Percentiles rank a stretch among this genome's conserved stretches.
Evolutionary conservation across 1,140 invertebrate genomes (phyloP).

Genomic region (Drosophila bocqueti): DNA sequence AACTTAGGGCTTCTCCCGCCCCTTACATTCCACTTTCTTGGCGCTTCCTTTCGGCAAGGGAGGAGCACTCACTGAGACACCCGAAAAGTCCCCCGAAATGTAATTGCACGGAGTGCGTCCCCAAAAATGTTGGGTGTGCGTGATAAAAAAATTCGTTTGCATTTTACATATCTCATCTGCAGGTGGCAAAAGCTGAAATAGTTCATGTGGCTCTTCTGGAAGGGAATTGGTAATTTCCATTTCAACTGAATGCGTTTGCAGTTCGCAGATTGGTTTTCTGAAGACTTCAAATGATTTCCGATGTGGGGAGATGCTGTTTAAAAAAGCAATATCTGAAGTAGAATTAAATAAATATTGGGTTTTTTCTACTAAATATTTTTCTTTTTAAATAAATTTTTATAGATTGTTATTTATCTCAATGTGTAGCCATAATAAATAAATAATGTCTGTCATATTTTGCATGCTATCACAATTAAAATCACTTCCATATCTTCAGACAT

Average conservation of each 20-base stretch:
- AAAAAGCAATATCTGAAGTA: slow-evolving; percentile 7
- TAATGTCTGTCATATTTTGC: not conserved
- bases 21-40: not conserved
- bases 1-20: slow-evolving; percentile 68
- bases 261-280: slow-evolving; percentile 32
- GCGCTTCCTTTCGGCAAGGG: not conserved
- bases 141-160: slow-evolving; percentile 70
- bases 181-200: slow-evolving; percentile 45
- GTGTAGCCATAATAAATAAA: too few relatives aligned
- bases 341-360: not conserved
- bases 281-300: slow-evolving; percentile 15
- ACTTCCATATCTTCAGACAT: not conserved
- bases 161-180: slow-evolving; percentile 68
- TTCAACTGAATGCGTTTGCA: slow-evolving; percentile 23
- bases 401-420: too few relatives aligned
- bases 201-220: slow-evolving; percentile 56
- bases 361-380: too few relatives aligned
- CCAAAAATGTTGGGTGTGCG: slow-evolving; percentile 43
- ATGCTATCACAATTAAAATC: not conserved
- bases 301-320: not conserved
- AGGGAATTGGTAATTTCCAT: slow-evolving; percentile 32
- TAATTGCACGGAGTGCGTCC: slow-evolving; percentile 46
- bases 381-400: too few relatives aligned
- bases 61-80: slow-evolving; percentile 39
- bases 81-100: slow-evolving; percentile 26